A percentile compares a stretch with the other conserved stretches of the same genome.
These are phyloP conservation scores for Sinohyriopsis cumingii DNA, from an alignment of 2,888 invertebrate genomes.

Conservation along the genomic window DNA sequence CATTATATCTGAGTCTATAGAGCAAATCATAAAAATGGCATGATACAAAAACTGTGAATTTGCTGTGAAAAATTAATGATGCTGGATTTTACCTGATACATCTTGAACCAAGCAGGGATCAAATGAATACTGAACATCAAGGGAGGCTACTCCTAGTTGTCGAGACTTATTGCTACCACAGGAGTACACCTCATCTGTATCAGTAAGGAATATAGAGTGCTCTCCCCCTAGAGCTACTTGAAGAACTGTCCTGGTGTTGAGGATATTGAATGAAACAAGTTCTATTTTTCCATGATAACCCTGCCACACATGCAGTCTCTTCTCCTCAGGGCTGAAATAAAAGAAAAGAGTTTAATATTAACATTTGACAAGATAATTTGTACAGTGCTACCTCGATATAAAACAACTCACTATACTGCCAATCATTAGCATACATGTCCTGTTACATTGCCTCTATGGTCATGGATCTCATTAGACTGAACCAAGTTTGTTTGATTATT, in stretches of 20 bases:
- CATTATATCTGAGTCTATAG: too few relatives aligned
- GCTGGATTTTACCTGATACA: slow-evolving; percentile 44
- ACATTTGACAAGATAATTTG: neutral
- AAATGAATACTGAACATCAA: slow-evolving; percentile 37
- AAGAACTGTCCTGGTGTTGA: slow-evolving; percentile 44
- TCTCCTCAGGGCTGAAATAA: slow-evolving; percentile 38
- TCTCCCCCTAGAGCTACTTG: slow-evolving; percentile 57
- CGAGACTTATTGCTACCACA: slow-evolving; percentile 65
- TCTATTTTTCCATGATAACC: slow-evolving; percentile 55
- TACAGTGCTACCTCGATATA: neutral
- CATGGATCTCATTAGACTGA: too few relatives aligned
- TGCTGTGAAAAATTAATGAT: neutral
- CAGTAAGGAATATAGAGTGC: slow-evolving; percentile 64
- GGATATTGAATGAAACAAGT: slow-evolving; percentile 46
- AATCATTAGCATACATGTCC: too few relatives aligned
- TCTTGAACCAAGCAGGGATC: slow-evolving; percentile 52
- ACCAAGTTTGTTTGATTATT: too few relatives aligned
- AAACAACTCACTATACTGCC: neutral
- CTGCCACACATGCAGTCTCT: slow-evolving; percentile 56
- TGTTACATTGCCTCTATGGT: too few relatives aligned
- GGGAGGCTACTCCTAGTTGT: slow-evolving; percentile 62
- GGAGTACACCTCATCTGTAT: slow-evolving; percentile 57
- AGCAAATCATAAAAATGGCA: too few relatives aligned
- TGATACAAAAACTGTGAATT: neutral
- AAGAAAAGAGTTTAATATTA: slow-evolving; percentile 1